phyloP scores from a whole-genome alignment of 2,113 vertebrate species.

The Myotis lucifugus region DNA sequence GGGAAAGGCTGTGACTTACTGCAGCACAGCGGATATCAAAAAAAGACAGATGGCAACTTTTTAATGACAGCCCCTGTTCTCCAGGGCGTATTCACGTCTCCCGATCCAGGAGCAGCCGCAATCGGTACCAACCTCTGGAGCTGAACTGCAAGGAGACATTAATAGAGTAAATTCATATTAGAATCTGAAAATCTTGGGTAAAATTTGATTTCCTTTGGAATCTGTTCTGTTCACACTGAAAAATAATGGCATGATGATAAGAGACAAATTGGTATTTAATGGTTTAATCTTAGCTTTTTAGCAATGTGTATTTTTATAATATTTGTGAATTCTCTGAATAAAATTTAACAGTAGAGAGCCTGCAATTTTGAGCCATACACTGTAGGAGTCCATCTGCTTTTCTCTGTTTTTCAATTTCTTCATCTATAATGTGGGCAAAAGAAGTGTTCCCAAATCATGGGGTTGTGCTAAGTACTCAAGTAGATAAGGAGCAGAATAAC shows the following conservation, averaged over 20 bases:
- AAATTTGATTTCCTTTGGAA: constrained; percentile 30
- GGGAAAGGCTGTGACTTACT: constrained; percentile 68
- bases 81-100: constrained; percentile 9
- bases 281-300: neutral
- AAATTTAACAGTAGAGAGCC: neutral
- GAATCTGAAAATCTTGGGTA: constrained; percentile 8
- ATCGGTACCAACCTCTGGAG: constrained; percentile 42
- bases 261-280: neutral
- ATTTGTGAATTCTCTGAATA: neutral
- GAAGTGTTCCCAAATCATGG: neutral
- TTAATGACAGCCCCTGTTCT: constrained; percentile 68
- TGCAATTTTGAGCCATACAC: neutral
- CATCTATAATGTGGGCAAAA: neutral
- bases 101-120: neutral
- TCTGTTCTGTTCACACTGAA: neutral
- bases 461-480: neutral
- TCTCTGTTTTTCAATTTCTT: neutral
- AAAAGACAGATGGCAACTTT: constrained; percentile 76
- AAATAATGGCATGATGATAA: neutral
- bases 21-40: constrained; percentile 63
- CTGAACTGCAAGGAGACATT: constrained; percentile 42
- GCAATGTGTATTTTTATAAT: neutral
- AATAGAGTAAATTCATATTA: constrained; percentile 27
- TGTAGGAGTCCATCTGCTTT: neutral
- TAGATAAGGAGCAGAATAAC: neutral